Evolutionary conservation across 2,888 invertebrate species (phyloP).

Genomic region (Galerucella nymphaeae): DNA sequence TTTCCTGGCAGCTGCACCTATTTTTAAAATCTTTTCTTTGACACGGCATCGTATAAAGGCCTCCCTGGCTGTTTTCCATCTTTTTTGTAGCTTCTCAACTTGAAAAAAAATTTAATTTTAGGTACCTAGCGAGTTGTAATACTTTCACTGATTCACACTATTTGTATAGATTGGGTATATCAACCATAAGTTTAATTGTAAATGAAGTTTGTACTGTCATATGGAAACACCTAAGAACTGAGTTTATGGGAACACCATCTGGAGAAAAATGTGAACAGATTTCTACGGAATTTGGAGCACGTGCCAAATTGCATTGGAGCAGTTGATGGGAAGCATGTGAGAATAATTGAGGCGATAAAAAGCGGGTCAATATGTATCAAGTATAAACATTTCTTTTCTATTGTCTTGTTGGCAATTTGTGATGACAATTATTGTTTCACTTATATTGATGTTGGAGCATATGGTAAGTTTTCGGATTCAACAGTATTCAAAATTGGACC

Average conservation of each 20-base stretch:
- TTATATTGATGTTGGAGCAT: conserved; percentile 35
- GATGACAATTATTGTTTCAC: conserved; percentile 41
- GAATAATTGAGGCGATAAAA: conserved; percentile 19
- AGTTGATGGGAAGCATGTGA: conserved; percentile 34
- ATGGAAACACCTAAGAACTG: conserved; percentile 25
- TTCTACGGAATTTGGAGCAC: conserved; percentile 23
- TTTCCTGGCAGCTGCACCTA: conserved; percentile 22
- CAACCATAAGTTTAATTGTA: conserved; percentile 24
- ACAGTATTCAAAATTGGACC: conserved; percentile 29
- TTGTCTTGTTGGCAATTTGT: conserved; percentile 39
- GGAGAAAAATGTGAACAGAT: conserved; percentile 23
- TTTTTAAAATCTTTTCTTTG: conserved; percentile 12
- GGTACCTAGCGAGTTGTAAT: conserved; percentile 34
- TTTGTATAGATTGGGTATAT: conserved; percentile 32
- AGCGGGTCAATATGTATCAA: conserved; percentile 20
- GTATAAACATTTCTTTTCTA: conserved; percentile 38
- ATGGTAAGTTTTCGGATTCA: conserved; percentile 31
- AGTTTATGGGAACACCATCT: conserved; percentile 43
- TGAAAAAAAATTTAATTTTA: conserved; percentile 19
- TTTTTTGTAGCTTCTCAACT: conserved; percentile 12
- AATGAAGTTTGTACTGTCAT: conserved; percentile 25
- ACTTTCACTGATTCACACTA: conserved; percentile 40
- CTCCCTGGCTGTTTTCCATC: conserved; percentile 18
- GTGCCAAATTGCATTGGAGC: conserved; percentile 35
- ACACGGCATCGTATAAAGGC: conserved; percentile 17